Base-by-base conservation (phyloP, 2,888 invertebrate species). In the Stenodema calcarata region DNA sequence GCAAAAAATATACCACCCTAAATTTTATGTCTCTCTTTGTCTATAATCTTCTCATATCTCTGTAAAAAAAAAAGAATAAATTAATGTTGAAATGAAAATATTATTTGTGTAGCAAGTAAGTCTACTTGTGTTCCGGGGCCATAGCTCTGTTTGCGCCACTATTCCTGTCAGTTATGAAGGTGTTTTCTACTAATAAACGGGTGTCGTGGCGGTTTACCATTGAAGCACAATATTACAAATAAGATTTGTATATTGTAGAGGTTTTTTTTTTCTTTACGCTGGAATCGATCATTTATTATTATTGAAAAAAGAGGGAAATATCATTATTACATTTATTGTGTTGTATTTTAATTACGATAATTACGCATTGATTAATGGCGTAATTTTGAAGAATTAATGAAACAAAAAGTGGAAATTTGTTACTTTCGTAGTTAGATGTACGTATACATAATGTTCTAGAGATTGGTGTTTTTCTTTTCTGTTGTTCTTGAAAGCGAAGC, bases 161-260 rank as follows among this genome's bases (percentile, higher is more conserved):
- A 16, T 42, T 62, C 62, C 62, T 62, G 23, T 62, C 27, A 62
- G 6, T 3, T 0, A 62, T 62, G 23, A 62, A 62, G 23, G 62
- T 62, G 62, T 62, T 62, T 62, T 62, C 62, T 62, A 62, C 62
- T 23, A 54, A 27, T 23, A 18, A 41, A 12, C 73, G 73, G 41
- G 35, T 18, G 73, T 75, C 35, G 41, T 75, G 73, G 73, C 41
- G 35, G 1, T 35, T 41, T 75, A 75, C 73, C 73, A 75, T 41
- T 75, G 27, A 80, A 47, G 54, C 80, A 80, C 80, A 80, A 80
- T 47, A 80, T 80, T 23, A 80, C 30, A 54, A 80, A 47, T 47
- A 54, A 80, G 47, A 80, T 80, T 47, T 80, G 80, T 80, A 80
- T 50, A 80, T 80, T 80, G 80, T 80, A 18, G 30, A 27, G 80